Evolutionary conservation across 2,888 invertebrate species (phyloP).

Genomic region (Idaea straminata): DNA sequence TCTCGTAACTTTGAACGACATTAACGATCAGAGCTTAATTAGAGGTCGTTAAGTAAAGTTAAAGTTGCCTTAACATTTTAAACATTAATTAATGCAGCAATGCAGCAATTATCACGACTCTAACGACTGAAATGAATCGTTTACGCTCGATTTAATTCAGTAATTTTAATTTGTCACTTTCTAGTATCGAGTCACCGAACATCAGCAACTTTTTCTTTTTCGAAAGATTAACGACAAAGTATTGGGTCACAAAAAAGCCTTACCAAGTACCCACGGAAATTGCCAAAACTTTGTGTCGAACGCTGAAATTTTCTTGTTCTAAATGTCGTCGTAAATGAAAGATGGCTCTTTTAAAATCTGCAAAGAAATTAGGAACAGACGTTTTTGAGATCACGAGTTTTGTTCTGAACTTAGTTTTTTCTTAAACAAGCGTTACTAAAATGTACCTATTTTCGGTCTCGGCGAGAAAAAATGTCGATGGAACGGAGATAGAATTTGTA

Average conservation of each 20-base stretch:
- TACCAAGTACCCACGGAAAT: constrained; percentile 68
- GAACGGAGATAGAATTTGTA: constrained; percentile 2
- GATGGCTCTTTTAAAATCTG: constrained; percentile 77
- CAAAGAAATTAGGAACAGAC: constrained; percentile 78
- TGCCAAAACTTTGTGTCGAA: constrained; percentile 77
- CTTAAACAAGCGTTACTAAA: constrained; percentile 15
- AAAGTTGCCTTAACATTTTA: not conserved
- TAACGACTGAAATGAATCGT: constrained; percentile 35
- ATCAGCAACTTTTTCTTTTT: constrained; percentile 72
- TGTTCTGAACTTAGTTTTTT: constrained; percentile 50
- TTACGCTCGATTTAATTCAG: constrained; percentile 45
- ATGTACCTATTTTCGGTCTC: too few relatives aligned
- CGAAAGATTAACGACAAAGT: constrained; percentile 76
- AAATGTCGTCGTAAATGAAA: constrained; percentile 78
- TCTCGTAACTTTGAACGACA: not conserved
- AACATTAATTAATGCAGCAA: constrained; percentile 4
- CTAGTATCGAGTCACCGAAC: constrained; percentile 59
- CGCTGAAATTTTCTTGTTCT: constrained; percentile 76
- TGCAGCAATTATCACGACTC: constrained; percentile 29
- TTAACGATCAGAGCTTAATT: not conserved
- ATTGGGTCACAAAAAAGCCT: constrained; percentile 72
- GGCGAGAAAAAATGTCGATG: constrained; percentile 17
- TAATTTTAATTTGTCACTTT: constrained; percentile 67
- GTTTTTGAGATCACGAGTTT: constrained; percentile 75
- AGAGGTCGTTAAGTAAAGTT: constrained; percentile 1